Base-by-base conservation (phyloP, 2,888 invertebrate species). In the Himalopsyche anomala region DNA sequence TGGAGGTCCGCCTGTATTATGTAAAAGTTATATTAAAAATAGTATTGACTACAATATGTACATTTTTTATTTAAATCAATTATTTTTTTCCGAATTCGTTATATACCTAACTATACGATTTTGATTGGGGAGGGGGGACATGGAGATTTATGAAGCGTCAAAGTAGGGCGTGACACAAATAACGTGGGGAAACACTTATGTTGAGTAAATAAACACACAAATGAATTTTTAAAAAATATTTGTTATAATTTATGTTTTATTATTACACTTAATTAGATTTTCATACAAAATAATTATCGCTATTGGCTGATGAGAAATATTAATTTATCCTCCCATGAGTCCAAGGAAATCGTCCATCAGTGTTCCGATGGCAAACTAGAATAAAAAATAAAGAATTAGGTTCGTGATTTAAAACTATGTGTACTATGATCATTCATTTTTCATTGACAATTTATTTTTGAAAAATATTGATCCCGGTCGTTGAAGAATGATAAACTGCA, bases 261-360 rank as follows among this genome's bases (percentile, higher is more conserved):
- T 74, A 74, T 74, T 45, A 80, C 45, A 42, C 80, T 51, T 45
- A 45, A 28, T 79, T 79, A 40, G 11, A 36, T n/a, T 51, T 28
- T 40, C 54, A 55, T 54, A 82, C 28, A 82, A 82, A 82, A 82
- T 54, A 54, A 54, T 56, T 38, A 54, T 45, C 9, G 36, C 51
- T 54, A 54, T 82, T 82, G n/a, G 54, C 36, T 36, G 12, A 83
- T 15, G 69, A 62, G 28, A 28, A 36, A 38, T 83, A 17, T 56
- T 28, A 6, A 62, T 62, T 83, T 74, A 74, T 15, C 74, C 74
- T 81, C 88, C 88, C 87, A 95, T 95, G 90, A 96, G 92, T 90
- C 99, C 99, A 90, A 99, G 93, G 91, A 97, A 99, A 93, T 99
- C 99, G 90, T 99, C 99, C 99, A 99, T 99, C 84, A 99, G 93